Conservation (phyloP, 2,888 invertebrate genomes). For the Polyploca ridens region DNA sequence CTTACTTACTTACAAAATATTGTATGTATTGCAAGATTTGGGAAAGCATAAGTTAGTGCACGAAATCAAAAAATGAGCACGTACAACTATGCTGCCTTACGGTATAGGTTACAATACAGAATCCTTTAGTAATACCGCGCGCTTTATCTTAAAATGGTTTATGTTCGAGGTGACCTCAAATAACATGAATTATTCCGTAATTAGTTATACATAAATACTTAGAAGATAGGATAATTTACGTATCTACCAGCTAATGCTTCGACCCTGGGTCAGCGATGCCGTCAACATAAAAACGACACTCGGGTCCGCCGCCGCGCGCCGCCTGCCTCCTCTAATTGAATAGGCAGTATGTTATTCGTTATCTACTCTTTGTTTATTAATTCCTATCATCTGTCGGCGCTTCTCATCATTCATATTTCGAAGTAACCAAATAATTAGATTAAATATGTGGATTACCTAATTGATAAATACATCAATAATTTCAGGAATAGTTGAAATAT, state of each 20-base stretch:
- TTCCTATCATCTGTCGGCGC: constrained; percentile 65
- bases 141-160: constrained; percentile 18
- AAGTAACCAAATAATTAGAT: not conserved
- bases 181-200: constrained; percentile 62
- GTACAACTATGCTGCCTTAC: not conserved
- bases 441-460: too few species aligned
- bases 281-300: constrained; percentile 58
- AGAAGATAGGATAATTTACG: constrained; percentile 41
- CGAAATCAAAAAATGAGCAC: too few species aligned
- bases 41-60: too few species aligned
- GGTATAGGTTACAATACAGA: not conserved
- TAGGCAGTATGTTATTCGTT: constrained; percentile 61
- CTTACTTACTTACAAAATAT: too few species aligned
- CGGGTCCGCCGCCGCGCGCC: constrained; percentile 57
- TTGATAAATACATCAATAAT: not conserved
- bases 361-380: constrained; percentile 72
- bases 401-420: constrained; percentile 38
- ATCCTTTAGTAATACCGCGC: constrained; percentile 11
- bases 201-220: constrained; percentile 62
- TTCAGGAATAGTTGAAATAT: not conserved
- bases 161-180: constrained; percentile 44
- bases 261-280: constrained; percentile 51
- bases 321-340: constrained; percentile 56
- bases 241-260: constrained; percentile 27
- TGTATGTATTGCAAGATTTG: too few species aligned